Evolutionary conservation across 2,113 vertebrate genomes (phyloP).

Genomic region (Mesitornis unicolor): DNA sequence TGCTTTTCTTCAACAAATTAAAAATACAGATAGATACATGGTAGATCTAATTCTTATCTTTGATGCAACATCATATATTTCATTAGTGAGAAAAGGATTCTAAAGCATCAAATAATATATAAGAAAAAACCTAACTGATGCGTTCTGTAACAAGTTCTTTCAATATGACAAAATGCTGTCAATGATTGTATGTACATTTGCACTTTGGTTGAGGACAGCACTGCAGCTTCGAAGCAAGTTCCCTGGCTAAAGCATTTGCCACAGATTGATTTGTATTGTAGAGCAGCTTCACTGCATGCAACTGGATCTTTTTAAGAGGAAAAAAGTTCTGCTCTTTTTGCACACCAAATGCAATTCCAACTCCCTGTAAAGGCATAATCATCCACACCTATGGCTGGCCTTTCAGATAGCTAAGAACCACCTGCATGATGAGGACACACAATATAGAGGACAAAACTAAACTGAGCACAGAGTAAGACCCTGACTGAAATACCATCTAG

Average conservation of each 20-base stretch:
- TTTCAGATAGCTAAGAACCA: neutral
- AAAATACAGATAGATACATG: neutral
- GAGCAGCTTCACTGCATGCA: neutral
- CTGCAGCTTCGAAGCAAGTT: neutral
- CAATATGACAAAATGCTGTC: neutral
- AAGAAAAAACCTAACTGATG: neutral
- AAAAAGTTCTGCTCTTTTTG: neutral
- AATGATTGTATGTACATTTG: neutral
- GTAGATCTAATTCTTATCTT: neutral
- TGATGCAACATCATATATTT: neutral
- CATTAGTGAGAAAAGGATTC: neutral
- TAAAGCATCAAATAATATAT: neutral
- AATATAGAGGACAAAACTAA: neutral
- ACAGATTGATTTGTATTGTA: neutral
- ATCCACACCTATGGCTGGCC: neutral
- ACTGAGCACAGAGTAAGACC: neutral
- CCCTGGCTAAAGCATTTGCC: neutral
- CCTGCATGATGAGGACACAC: neutral
- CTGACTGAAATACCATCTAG: neutral
- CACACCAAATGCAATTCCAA: neutral
- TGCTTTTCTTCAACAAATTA: neutral
- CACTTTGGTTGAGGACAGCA: neutral
- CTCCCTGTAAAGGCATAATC: neutral
- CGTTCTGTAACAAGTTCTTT: neutral
- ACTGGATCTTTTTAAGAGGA: neutral